phyloP scores from a whole-genome alignment of 2,797 vertebrate genomes.

The Periophthalmus magnuspinnatus region DNA sequence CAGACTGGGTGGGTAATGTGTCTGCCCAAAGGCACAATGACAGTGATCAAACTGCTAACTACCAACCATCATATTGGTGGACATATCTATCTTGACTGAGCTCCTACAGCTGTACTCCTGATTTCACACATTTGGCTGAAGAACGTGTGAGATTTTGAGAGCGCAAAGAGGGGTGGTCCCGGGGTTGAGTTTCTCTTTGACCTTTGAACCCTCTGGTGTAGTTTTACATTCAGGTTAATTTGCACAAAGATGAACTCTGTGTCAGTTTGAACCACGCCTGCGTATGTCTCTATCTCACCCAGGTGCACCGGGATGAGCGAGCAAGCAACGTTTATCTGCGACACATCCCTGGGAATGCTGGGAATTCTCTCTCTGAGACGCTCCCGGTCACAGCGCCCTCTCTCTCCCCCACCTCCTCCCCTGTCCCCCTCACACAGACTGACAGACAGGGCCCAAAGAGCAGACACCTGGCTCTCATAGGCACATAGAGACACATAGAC shows the following conservation, averaged over 20 bases:
- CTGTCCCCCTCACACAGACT: conserved; percentile 74
- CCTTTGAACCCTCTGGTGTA: conserved; percentile 60
- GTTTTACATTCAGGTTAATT: conserved; percentile 74
- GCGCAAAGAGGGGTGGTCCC: conserved; percentile 24
- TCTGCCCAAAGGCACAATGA: neutral
- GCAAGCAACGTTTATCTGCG: conserved; percentile 76
- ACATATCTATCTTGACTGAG: neutral
- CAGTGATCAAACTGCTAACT: neutral
- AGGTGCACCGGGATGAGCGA: conserved; percentile 75
- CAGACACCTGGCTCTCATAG: conserved; percentile 68
- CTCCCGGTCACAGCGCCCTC: conserved; percentile 79
- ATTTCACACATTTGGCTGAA: neutral
- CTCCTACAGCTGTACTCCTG: conserved; percentile 1
- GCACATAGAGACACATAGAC: neutral
- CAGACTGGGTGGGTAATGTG: neutral
- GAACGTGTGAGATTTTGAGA: conserved; percentile 16
- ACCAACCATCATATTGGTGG: neutral
- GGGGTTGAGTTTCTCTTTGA: conserved; percentile 52
- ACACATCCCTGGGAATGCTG: conserved; percentile 79
- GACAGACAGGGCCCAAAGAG: conserved; percentile 88
- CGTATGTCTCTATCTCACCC: conserved; percentile 54
- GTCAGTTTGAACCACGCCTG: conserved; percentile 37
- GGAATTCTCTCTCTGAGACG: conserved; percentile 80
- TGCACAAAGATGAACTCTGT: conserved; percentile 49
- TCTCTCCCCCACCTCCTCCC: conserved; percentile 42